These are phyloP conservation scores for Rhagoletis pomonella DNA, from an alignment of 1,140 invertebrate species.

Conservation along the genomic window DNA sequence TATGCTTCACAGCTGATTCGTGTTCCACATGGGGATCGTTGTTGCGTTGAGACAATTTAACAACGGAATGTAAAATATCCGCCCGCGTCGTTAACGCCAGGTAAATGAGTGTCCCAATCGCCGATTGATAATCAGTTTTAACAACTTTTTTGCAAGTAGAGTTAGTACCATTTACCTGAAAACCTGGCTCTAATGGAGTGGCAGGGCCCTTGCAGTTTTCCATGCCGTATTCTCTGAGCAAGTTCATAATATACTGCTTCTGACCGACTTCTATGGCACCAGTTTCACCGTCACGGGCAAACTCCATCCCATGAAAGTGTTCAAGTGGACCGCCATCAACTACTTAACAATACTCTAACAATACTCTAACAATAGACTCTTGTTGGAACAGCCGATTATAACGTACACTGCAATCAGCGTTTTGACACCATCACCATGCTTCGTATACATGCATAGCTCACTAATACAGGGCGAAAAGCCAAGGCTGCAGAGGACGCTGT, in stretches of 20 bases:
- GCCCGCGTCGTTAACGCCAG: slow-evolving; percentile 39
- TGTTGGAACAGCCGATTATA: too few species aligned
- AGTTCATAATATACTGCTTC: slow-evolving; percentile 60
- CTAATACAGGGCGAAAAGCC: slow-evolving; percentile 26
- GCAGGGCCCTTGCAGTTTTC: neutral
- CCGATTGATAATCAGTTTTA: slow-evolving; percentile 17
- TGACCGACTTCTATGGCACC: neutral
- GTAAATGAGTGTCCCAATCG: slow-evolving; percentile 1
- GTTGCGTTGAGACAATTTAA: slow-evolving; percentile 23
- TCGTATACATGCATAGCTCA: slow-evolving; percentile 68
- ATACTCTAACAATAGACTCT: too few species aligned
- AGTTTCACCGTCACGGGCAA: slow-evolving; percentile 20
- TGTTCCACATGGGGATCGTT: slow-evolving; percentile 21
- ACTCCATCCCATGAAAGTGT: slow-evolving; percentile 41
- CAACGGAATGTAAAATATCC: slow-evolving; percentile 29
- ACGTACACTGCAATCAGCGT: slow-evolving; percentile 56
- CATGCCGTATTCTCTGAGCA: slow-evolving; percentile 27
- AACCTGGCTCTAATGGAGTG: slow-evolving; percentile 24
- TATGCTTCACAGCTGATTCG: neutral
- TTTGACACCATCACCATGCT: neutral
- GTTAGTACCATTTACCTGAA: slow-evolving; percentile 34
- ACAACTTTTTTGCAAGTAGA: neutral
- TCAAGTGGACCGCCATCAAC: slow-evolving; percentile 17
- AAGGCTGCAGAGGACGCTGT: slow-evolving; percentile 55
- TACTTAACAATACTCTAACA: neutral